Percentiles rank a stretch among this genome's conserved stretches.
Conservation (phyloP, 2,888 invertebrate species). For the Hirudinaria manillensis region DNA sequence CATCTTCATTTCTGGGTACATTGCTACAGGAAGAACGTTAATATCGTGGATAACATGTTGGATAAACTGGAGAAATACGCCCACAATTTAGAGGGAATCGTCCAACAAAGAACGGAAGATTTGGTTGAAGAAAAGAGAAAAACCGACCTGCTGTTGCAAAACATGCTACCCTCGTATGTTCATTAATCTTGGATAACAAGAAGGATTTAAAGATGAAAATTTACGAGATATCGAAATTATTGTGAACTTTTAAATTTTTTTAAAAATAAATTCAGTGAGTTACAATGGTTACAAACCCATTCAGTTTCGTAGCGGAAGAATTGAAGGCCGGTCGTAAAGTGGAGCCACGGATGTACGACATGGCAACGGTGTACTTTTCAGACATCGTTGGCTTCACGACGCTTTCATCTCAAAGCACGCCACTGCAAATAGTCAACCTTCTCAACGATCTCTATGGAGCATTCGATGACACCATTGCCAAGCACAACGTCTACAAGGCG, state of each 20-base stretch:
- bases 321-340: conserved; percentile 30
- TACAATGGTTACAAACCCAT: not conserved
- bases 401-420: conserved; percentile 44
- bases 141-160: conserved; percentile 15
- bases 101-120: conserved; percentile 20
- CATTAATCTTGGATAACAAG: not conserved
- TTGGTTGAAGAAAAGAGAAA: conserved; percentile 24
- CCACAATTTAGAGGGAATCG: conserved; percentile 17
- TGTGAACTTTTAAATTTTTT: no score
- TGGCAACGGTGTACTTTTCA: conserved; percentile 47
- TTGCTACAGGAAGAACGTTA: not conserved
- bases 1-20: not conserved
- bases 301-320: conserved; percentile 28
- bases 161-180: conserved; percentile 21
- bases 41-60: conserved; percentile 21
- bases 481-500: conserved; percentile 48
- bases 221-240: no score
- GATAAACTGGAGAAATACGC: conserved; percentile 20
- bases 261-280: no score
- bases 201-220: no score
- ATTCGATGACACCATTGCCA: conserved; percentile 46
- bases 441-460: conserved; percentile 48
- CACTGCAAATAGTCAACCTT: conserved; percentile 48
- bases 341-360: conserved; percentile 41
- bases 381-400: conserved; percentile 48